A percentile compares a stretch with the other conserved stretches of the same genome.
These are phyloP conservation scores for Zeugodacus cucurbitae DNA, from an alignment of 1,140 invertebrate species.

Conservation along the genomic window DNA sequence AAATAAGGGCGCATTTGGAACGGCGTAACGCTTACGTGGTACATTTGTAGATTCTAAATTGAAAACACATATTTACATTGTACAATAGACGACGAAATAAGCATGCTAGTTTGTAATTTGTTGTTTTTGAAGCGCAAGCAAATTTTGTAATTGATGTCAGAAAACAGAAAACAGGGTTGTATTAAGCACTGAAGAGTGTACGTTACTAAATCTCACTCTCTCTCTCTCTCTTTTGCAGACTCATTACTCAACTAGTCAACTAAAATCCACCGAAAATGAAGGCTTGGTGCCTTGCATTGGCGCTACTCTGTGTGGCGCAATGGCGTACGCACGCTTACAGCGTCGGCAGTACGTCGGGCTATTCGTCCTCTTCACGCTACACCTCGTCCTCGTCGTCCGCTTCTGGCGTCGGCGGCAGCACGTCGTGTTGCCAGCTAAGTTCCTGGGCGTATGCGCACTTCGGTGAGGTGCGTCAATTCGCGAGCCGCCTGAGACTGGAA, in stretches of 20 bases:
- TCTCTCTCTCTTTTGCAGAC: background rate
- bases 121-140: background rate
- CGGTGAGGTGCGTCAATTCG: conserved; percentile 54
- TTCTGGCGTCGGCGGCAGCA: background rate
- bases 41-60: background rate
- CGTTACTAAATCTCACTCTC: background rate
- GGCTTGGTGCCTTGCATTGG: conserved; percentile 39
- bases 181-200: background rate
- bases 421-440: conserved; percentile 46
- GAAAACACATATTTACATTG: background rate
- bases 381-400: background rate
- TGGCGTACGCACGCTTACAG: conserved; percentile 13
- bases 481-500: conserved; percentile 55
- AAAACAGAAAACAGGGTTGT: background rate
- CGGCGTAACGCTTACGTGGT: background rate
- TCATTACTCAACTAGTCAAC: background rate
- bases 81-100: background rate
- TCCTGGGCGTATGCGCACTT: conserved; percentile 54
- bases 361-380: conserved; percentile 33
- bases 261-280: conserved; percentile 27
- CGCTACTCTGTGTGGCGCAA: conserved; percentile 36
- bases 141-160: background rate
- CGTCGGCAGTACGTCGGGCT: conserved; percentile 28
- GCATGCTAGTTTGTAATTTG: background rate
- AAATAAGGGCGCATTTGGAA: background rate